Evolutionary conservation across 2,888 invertebrate species (phyloP), one percentile per base, ranked within the genome.

Genomic region (Gortyna flavago): DNA sequence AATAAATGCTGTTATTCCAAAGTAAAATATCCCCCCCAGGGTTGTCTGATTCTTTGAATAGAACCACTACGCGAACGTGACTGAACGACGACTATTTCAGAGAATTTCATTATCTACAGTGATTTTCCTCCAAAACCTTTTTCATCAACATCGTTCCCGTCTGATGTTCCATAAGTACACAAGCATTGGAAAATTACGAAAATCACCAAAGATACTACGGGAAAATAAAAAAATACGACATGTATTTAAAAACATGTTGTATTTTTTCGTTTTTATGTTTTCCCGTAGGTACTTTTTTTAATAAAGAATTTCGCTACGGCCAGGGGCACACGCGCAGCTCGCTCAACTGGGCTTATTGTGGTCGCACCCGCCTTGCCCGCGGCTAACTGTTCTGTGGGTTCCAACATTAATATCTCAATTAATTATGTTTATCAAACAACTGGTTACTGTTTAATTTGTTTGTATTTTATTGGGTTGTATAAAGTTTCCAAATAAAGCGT

Each of bases 401-500:
- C 61, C 38, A 65, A 69, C 70, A 72, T 61, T 73, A 83, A 86
- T 76, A 75, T 69, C 74, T 61, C 75, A 77, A 83, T 79, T 77
- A 81, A 85, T 84, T 81, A 79, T 73, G 73, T 85, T 81, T 65
- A 72, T 59, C 44, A 74, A 79, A 83, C 76, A 70, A 76, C 73
- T 66, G 73, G 67, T 59, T 48, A 57, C 68, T 64, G 74, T 64
- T 81, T 48, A 66, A 66, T 71, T 71, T 69, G 74, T 72, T 72
- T 38, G 35, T 85, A 25, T 70, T 65, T 77, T 72, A 65, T 54
- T 68, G n/a, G 13, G 29, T 51, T 29, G 51, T 51, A 29, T 41
- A 7, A 69, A 35, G n/a, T 57, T 54, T 21, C 69, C 18, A n/a
- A 69, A 69, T 35, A n/a, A 69, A 54, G n/a, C n/a, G 25, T 51